These are phyloP conservation scores for Amblyteles armatorius DNA, from an alignment of 2,888 invertebrate genomes.

Conservation along the genomic window DNA sequence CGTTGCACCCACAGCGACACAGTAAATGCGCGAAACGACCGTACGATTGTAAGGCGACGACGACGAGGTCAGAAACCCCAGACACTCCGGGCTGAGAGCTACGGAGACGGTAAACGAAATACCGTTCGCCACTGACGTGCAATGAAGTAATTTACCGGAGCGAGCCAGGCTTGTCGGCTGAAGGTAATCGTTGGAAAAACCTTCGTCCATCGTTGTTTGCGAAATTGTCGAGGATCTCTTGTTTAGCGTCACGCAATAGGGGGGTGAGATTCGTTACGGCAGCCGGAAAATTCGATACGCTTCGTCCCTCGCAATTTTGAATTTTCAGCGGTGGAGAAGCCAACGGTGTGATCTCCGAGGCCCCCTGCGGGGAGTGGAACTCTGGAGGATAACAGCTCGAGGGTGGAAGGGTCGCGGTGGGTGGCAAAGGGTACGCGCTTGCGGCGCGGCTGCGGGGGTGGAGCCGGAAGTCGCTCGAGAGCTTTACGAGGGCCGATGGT, in stretches of 20 bases:
- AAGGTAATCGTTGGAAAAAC: background rate
- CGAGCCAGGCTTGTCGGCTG: background rate
- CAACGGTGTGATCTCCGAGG: constrained; percentile 21
- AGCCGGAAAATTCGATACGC: constrained; percentile 42
- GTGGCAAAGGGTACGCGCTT: constrained; percentile 34
- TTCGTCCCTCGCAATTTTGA: constrained; percentile 59
- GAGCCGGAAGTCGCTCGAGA: constrained; percentile 64
- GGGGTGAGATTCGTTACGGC: constrained; percentile 35
- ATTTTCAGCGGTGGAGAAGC: constrained; percentile 38
- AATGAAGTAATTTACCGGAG: background rate
- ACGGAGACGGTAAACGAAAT: background rate
- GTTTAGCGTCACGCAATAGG: background rate
- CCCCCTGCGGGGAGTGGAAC: constrained; percentile 18
- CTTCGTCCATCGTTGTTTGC: background rate
- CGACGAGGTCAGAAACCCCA: constrained; percentile 8
- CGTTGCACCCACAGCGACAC: background rate
- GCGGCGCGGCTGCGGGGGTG: constrained; percentile 27
- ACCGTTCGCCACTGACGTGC: background rate
- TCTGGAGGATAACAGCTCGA: constrained; percentile 8
- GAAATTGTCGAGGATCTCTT: constrained; percentile 5
- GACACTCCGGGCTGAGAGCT: background rate
- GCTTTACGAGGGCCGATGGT: constrained; percentile 58
- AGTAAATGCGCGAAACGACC: constrained; percentile 18
- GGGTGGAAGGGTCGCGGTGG: constrained; percentile 40
- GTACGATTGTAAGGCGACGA: constrained; percentile 1